Percentiles rank a stretch among this genome's conserved stretches.
Conservation (phyloP, 2,113 vertebrate species). For the Lethenteron camtschaticum region DNA sequence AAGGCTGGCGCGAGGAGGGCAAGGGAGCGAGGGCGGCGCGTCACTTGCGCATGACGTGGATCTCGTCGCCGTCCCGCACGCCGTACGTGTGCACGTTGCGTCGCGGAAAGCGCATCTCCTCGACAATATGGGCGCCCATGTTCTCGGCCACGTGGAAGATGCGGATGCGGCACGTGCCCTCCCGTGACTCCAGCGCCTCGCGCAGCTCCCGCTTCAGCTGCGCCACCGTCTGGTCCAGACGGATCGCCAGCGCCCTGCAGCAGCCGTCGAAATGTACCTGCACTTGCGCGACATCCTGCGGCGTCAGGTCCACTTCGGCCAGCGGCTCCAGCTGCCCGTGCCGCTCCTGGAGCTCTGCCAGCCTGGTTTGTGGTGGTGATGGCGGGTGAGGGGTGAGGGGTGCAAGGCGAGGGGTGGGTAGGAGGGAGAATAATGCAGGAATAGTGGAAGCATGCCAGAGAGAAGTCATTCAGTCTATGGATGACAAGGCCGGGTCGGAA, state of each 20-base stretch:
- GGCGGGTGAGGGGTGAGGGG: too few relatives aligned
- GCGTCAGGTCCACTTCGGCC: slow-evolving; percentile 70
- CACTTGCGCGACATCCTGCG: slow-evolving; percentile 48
- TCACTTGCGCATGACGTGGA: slow-evolving; percentile 52
- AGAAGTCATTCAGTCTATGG: too few relatives aligned
- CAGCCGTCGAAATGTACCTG: slow-evolving; percentile 63
- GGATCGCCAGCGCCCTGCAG: slow-evolving; percentile 49
- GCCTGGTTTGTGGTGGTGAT: too few relatives aligned
- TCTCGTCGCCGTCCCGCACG: slow-evolving; percentile 78
- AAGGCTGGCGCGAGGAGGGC: too few relatives aligned
- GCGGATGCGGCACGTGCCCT: slow-evolving; percentile 51
- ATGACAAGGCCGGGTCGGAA: too few relatives aligned
- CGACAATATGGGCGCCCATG: slow-evolving; percentile 38
- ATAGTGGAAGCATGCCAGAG: too few relatives aligned
- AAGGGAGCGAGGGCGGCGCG: too few relatives aligned
- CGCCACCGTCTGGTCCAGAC: slow-evolving; percentile 68
- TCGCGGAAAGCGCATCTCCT: slow-evolving; percentile 62
- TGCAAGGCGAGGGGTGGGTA: too few relatives aligned
- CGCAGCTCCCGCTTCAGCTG: slow-evolving; percentile 68
- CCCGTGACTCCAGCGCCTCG: slow-evolving; percentile 17
- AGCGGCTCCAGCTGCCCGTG: slow-evolving; percentile 73
- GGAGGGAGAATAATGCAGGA: too few relatives aligned
- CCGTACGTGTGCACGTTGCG: slow-evolving; percentile 67
- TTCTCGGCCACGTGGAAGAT: slow-evolving; percentile 57
- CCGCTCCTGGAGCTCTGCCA: slow-evolving; percentile 40